Conservation (phyloP, 2,888 invertebrate species). For the Hirtodrosophila confusa region DNA sequence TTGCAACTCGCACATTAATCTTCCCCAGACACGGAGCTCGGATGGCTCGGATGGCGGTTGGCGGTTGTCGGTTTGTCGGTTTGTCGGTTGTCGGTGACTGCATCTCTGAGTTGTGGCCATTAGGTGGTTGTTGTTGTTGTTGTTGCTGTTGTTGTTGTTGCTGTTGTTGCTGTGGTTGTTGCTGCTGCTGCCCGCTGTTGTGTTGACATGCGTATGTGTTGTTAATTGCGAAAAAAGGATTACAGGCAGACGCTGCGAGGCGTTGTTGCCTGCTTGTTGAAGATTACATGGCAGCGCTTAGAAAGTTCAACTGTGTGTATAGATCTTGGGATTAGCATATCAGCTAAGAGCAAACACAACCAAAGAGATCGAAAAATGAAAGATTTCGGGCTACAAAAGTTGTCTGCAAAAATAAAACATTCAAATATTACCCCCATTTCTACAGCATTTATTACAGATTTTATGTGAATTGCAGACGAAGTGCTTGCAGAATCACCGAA, state of each 20-base stretch:
- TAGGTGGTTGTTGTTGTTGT: slow-evolving; percentile 37
- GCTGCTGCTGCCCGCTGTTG: slow-evolving; percentile 63
- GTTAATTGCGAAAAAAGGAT: slow-evolving; percentile 79
- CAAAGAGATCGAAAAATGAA: slow-evolving; percentile 14
- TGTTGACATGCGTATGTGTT: slow-evolving; percentile 78
- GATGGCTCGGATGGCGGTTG: slow-evolving; percentile 34
- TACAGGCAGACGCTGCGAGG: slow-evolving; percentile 51
- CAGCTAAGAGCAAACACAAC: background rate
- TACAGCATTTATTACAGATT: too few relatives aligned
- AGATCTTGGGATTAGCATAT: slow-evolving; percentile 42
- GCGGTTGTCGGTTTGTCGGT: slow-evolving; percentile 8
- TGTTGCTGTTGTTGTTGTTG: slow-evolving; percentile 14
- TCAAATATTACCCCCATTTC: too few relatives aligned
- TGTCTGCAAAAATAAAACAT: too few relatives aligned
- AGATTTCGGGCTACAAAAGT: background rate
- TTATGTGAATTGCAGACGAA: too few relatives aligned
- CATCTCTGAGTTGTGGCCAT: slow-evolving; percentile 57
- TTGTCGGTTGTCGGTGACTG: slow-evolving; percentile 32
- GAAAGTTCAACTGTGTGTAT: slow-evolving; percentile 56
- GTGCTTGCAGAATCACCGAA: too few relatives aligned
- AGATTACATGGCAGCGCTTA: slow-evolving; percentile 67
- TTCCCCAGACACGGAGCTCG: slow-evolving; percentile 66
- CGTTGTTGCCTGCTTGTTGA: slow-evolving; percentile 25
- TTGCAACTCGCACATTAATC: slow-evolving; percentile 80
- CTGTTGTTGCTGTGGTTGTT: too few relatives aligned